A percentile compares a stretch with the other conserved stretches of the same genome.
Conservation (phyloP, 2,888 invertebrate species). For the Eristalinus sepulchralis region DNA sequence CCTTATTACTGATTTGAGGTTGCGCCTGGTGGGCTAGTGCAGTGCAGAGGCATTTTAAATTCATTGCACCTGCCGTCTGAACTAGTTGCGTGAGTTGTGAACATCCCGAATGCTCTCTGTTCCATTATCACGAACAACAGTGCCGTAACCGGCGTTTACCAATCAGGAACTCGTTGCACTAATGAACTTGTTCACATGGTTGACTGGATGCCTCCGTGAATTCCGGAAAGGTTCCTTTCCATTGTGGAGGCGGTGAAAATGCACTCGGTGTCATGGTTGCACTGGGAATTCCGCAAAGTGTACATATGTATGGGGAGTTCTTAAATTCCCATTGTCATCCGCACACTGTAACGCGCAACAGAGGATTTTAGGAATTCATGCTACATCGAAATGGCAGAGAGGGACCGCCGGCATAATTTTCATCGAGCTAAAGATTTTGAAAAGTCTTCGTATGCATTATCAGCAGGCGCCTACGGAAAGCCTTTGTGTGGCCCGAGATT, state of each 20-base stretch:
- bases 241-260: conserved; percentile 1
- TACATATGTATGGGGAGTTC: background rate
- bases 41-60: conserved; percentile 30
- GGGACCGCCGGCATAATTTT: background rate
- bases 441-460: background rate
- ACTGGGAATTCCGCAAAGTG: background rate
- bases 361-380: background rate
- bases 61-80: conserved; percentile 23
- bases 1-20: conserved; percentile 30
- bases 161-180: conserved; percentile 56
- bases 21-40: conserved; percentile 13
- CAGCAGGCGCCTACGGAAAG: background rate
- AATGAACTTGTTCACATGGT: conserved; percentile 62
- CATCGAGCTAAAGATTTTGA: background rate
- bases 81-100: conserved; percentile 14
- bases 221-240: conserved; percentile 22
- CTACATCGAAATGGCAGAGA: background rate
- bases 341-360: background rate
- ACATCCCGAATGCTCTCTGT: conserved; percentile 19
- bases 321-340: background rate
- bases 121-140: conserved; percentile 7
- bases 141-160: conserved; percentile 16
- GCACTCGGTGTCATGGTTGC: background rate
- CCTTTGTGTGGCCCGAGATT: background rate
- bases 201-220: conserved; percentile 27